A percentile compares a stretch with the other conserved stretches of the same genome.
These are phyloP conservation scores for Aradus depressus DNA, from an alignment of 2,888 invertebrate genomes.

Conservation along the genomic window DNA sequence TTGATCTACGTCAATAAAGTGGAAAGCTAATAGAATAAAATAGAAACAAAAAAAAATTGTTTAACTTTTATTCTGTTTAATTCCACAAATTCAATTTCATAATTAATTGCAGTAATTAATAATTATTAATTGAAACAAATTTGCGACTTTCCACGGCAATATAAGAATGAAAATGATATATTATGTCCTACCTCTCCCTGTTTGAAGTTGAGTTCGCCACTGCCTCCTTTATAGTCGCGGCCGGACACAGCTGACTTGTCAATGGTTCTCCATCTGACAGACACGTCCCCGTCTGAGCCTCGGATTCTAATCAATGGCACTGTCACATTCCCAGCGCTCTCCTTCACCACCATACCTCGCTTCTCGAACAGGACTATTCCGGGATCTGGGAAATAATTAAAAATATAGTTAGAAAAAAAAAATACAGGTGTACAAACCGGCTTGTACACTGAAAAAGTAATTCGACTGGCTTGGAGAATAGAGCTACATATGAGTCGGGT, in stretches of 20 bases:
- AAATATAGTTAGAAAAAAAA: neutral
- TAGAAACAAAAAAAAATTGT: no score
- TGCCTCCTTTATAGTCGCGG: constrained; percentile 43
- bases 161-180: neutral
- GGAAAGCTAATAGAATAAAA: no score
- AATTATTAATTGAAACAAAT: neutral
- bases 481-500: no score
- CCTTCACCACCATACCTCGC: constrained; percentile 45
- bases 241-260: constrained; percentile 45
- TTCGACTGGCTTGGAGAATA: no score
- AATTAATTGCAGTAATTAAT: neutral
- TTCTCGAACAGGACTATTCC: constrained; percentile 44
- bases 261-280: constrained; percentile 43
- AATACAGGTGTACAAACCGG: no score
- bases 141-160: neutral
- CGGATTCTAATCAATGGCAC: constrained; percentile 41
- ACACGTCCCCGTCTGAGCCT: constrained; percentile 44
- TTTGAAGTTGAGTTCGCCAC: constrained; percentile 40
- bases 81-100: no score
- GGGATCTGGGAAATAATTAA: constrained; percentile 39
- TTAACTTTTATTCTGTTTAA: no score
- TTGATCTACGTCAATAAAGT: no score
- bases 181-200: constrained; percentile 37
- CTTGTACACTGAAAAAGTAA: no score
- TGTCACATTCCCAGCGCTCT: constrained; percentile 41